Evolutionary conservation across 2,797 vertebrate genomes (phyloP).

Genomic region (Melanotaenia nigrans): DNA sequence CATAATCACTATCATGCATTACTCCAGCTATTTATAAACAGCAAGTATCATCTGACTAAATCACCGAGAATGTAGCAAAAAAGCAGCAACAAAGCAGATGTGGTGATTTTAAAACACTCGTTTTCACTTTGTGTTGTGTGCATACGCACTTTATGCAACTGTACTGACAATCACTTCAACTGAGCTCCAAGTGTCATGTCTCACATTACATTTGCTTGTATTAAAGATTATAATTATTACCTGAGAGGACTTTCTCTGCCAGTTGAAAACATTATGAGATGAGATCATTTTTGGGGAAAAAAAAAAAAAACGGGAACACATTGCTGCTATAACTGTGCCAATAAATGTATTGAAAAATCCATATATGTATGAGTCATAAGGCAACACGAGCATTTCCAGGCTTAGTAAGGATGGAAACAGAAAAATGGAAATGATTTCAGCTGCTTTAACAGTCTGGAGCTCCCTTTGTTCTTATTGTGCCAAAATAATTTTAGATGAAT

Average conservation of each 20-base stretch:
- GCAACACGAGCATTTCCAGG: slow-evolving; percentile 3
- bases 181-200: slow-evolving; percentile 53
- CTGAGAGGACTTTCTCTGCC: slow-evolving; percentile 24
- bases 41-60: slow-evolving; percentile 54
- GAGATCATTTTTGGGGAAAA: slow-evolving; percentile 43
- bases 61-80: slow-evolving; percentile 68
- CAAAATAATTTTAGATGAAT: neutral
- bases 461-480: neutral
- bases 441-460: neutral
- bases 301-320: slow-evolving; percentile 65
- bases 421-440: neutral
- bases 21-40: slow-evolving; percentile 70
- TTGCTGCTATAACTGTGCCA: slow-evolving; percentile 81
- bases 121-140: slow-evolving; percentile 52
- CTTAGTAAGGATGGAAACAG: neutral
- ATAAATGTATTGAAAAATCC: slow-evolving; percentile 70
- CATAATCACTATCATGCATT: slow-evolving; percentile 50
- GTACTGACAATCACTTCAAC: slow-evolving; percentile 68
- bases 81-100: slow-evolving; percentile 40
- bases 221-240: slow-evolving; percentile 26
- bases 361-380: slow-evolving; percentile 23
- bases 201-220: slow-evolving; percentile 24
- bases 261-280: slow-evolving; percentile 37
- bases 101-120: slow-evolving; percentile 13
- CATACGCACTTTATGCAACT: slow-evolving; percentile 69